Evolutionary conservation across 1,140 invertebrate genomes (phyloP).

Genomic region (Dendroctonus ponderosae): DNA sequence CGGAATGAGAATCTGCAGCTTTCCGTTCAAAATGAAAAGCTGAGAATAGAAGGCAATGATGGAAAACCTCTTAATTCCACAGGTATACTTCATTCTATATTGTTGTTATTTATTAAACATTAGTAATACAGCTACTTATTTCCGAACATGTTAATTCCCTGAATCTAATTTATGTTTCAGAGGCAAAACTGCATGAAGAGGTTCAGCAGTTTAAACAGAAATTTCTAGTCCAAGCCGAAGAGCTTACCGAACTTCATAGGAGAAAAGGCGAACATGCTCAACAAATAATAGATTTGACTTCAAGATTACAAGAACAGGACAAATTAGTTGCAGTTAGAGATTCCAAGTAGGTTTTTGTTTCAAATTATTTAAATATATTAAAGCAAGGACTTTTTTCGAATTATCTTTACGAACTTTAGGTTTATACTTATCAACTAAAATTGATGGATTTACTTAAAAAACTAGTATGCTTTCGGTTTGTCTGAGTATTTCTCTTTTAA

Average conservation of each 20-base stretch:
- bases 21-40: slow-evolving; percentile 78
- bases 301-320: slow-evolving; percentile 81
- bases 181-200: slow-evolving; percentile 49
- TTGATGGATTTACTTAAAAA: no score
- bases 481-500: no score
- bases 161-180: slow-evolving; percentile 8
- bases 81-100: not conserved
- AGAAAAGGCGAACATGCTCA: slow-evolving; percentile 89
- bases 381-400: no score
- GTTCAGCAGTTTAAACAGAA: slow-evolving; percentile 78
- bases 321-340: slow-evolving; percentile 73
- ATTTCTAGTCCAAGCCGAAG: slow-evolving; percentile 83
- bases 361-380: no score
- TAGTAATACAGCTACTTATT: not conserved
- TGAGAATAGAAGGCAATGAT: slow-evolving; percentile 58
- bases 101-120: not conserved
- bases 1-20: slow-evolving; percentile 81
- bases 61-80: slow-evolving; percentile 31
- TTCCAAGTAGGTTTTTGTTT: slow-evolving; percentile 60
- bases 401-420: no score
- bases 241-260: slow-evolving; percentile 85
- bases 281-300: slow-evolving; percentile 87
- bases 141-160: no score
- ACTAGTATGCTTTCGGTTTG: no score
- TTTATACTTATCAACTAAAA: no score